Conservation (phyloP, 2,888 invertebrate species). For the Elmis aenea region DNA sequence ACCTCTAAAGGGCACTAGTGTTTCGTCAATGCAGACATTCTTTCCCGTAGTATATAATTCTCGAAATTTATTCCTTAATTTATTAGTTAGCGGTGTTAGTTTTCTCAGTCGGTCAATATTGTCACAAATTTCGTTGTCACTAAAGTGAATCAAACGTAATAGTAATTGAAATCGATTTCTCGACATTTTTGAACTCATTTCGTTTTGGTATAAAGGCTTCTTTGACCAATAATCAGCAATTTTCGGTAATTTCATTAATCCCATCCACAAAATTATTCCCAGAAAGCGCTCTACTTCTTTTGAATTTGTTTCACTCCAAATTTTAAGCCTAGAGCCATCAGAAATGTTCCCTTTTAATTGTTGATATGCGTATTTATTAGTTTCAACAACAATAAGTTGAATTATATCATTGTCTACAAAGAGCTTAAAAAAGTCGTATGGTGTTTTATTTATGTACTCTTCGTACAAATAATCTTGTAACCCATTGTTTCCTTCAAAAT, state of each 20-base stretch:
- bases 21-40: conserved; percentile 28
- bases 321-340: conserved; percentile 8
- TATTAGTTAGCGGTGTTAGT: conserved; percentile 15
- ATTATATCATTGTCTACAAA: conserved; percentile 12
- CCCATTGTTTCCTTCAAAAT: too few species aligned
- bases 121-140: conserved; percentile 17
- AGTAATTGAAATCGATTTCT: conserved; percentile 14
- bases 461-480: too few species aligned
- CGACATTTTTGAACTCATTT: conserved; percentile 9
- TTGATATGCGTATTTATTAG: conserved; percentile 7
- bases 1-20: conserved; percentile 29
- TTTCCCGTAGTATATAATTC: conserved; percentile 20
- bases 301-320: conserved; percentile 11
- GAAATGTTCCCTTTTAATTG: conserved; percentile 2
- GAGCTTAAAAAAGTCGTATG: conserved; percentile 10
- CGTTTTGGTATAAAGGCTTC: conserved; percentile 9
- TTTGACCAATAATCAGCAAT: conserved; percentile 16
- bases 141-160: conserved; percentile 16
- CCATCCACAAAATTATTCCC: conserved; percentile 22
- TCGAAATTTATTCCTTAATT: conserved; percentile 22
- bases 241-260: conserved; percentile 17
- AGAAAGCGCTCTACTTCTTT: conserved; percentile 20
- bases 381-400: conserved; percentile 12
- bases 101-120: conserved; percentile 13
- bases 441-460: too few species aligned